phyloP scores from a whole-genome alignment of 1,140 invertebrate species.

The Diorhabda elongata region DNA sequence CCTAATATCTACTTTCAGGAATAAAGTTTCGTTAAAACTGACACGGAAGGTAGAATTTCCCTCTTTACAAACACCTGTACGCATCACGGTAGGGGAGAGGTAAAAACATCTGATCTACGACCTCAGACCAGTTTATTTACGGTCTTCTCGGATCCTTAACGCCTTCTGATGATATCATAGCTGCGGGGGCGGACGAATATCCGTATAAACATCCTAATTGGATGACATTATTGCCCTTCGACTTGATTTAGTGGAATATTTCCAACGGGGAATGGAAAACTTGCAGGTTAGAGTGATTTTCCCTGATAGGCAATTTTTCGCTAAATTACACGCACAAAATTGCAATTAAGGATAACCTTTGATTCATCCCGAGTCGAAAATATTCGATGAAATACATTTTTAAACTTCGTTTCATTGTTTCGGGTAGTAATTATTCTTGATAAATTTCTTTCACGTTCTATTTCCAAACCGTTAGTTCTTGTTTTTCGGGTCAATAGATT shows the following conservation, averaged over 20 bases:
- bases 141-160: not conserved
- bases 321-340: no score
- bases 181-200: constrained; percentile 6
- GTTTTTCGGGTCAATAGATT: no score
- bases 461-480: no score
- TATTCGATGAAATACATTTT: no score
- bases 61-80: constrained; percentile 9
- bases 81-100: not conserved
- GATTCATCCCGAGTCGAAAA: no score
- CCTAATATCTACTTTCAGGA: not conserved
- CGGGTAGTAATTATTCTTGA: no score
- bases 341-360: no score
- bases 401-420: no score
- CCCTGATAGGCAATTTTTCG: no score
- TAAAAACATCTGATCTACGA: constrained; percentile 7
- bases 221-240: constrained; percentile 11
- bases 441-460: no score
- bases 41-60: constrained; percentile 4
- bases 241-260: constrained; percentile 11
- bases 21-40: constrained; percentile 15
- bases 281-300: no score
- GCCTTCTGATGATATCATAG: constrained; percentile 9
- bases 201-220: constrained; percentile 7
- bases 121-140: constrained; percentile 3
- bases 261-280: no score